Evolutionary conservation across 1,140 invertebrate species (phyloP), one percentile per base, ranked within the genome.

Genomic region (Microplitis demolitor): DNA sequence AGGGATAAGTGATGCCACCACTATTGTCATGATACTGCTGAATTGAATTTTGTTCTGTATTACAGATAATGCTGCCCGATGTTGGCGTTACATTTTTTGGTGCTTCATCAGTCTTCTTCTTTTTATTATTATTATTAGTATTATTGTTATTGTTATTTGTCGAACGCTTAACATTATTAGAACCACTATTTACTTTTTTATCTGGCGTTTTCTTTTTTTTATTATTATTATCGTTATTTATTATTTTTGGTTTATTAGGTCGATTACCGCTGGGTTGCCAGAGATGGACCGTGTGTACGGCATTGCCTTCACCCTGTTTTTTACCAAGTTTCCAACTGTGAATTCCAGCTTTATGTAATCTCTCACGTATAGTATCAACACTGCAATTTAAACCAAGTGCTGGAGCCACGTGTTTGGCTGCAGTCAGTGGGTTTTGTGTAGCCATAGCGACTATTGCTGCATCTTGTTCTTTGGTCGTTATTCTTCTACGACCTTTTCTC

Each of bases 241-340:
- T 53, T 13, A 77, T 39, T 74, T 86, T 87, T 4, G 81, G 68
- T 71, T 86, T 87, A 60, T 84, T 87, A 0, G 84, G 80, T 4
- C 86, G 80, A 71, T 87, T 87, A 0, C 86, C 86, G 74, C 85
- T 87, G 0, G 86, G 84, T 54, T 87, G 85, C 86, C 86, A 87
- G 1, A 87, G 73, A 51, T 87, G 85, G 31, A 87, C 84, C 1
- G 84, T 86, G 51, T 87, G 85, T 1, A 86, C 84, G 8, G 84
- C 82, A 74, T 86, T 87, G 9, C 85, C 85, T 69, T 86, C 82
- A 0, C 86, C 85, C 76, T 87, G 86, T 58, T 86, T 86, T 64
- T 87, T 87, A 6, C 85, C 86, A 11, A 87, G 76, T 58, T 87
- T 87, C 86, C 86, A 87, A 76, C 86, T 87, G 31, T 87, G 86